Evolutionary conservation across 2,113 vertebrate species (phyloP).

Genomic region (Monopterus albus): DNA sequence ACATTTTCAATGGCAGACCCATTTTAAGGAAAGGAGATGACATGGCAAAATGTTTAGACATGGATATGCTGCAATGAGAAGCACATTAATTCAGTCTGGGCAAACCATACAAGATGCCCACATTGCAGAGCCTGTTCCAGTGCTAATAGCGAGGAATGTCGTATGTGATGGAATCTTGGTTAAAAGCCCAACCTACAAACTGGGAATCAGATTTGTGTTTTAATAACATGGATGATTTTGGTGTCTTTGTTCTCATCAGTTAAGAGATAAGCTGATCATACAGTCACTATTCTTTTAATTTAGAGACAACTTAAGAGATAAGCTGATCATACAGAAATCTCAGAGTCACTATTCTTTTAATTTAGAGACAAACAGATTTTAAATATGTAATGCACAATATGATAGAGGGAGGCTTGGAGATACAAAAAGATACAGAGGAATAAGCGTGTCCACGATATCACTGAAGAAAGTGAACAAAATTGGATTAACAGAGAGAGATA

Average conservation of each 20-base stretch:
- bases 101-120: not conserved
- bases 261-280: slow-evolving; percentile 36
- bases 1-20: too few relatives aligned
- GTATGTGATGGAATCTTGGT: not conserved
- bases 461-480: slow-evolving; percentile 72
- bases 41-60: too few relatives aligned
- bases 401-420: slow-evolving; percentile 66
- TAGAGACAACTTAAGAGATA: slow-evolving; percentile 36
- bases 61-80: too few relatives aligned
- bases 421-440: slow-evolving; percentile 84
- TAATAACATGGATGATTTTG: slow-evolving; percentile 10
- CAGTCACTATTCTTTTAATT: slow-evolving; percentile 38
- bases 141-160: not conserved
- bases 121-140: not conserved
- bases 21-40: too few relatives aligned
- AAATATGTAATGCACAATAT: slow-evolving; percentile 38
- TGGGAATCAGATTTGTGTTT: not conserved
- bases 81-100: too few relatives aligned
- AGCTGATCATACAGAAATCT: slow-evolving; percentile 43
- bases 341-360: slow-evolving; percentile 41
- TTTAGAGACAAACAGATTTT: slow-evolving; percentile 32
- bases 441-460: slow-evolving; percentile 63
- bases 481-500: slow-evolving; percentile 78
- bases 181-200: not conserved
- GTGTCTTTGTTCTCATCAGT: slow-evolving; percentile 52